Base-by-base conservation (phyloP, 1,140 invertebrate species). In the Leucophenga varia region DNA sequence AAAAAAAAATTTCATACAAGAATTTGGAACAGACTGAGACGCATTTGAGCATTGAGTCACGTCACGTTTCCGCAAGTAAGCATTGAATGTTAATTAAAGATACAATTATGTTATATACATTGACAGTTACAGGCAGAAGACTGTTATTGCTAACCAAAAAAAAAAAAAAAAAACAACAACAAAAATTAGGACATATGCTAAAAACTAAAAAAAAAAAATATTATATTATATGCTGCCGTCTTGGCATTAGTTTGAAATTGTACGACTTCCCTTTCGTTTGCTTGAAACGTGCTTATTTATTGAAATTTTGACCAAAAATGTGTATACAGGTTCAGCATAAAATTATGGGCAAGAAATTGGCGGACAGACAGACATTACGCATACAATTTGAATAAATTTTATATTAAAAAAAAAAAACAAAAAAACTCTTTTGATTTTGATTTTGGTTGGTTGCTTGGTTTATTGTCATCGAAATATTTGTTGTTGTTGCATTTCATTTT, bases 181-280 rank as follows among this genome's bases (percentile, higher is more conserved):
- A n/a, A 58, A 61, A 64, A 57, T 67, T 25, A 25, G 22, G 22
- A 25, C 48, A 67, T 67, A 67, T 68, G 56, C 31, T 14, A 34
- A n/a, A n/a, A 17, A 28, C 34, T 35, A 18, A 47, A 54, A 31
- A 25, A 35, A 54, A 63, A 59, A n/a, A n/a, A 67, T 68, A 54
- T n/a, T 14, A 34, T 34, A 6, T 4, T 8, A n/a, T 8, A 8
- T 34, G 8, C 13, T 34, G 31, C n/a, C 13, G 8, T 34, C 13
- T 34, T 34, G 8, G 8, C 13, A 50, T 59, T 12, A 55, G 16
- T 36, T 36, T 39, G 46, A 32, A 22, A n/a, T 45, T 32, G 47
- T n/a, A 38, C 50, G 57, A 65, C 65, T 70, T 70, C 65, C 65
- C 65, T 70, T 70, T 70, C 65, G 52, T 70, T 70, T 57, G 52